phyloP scores from a whole-genome alignment of 2,888 invertebrate species.

The Pandemis corylana region DNA sequence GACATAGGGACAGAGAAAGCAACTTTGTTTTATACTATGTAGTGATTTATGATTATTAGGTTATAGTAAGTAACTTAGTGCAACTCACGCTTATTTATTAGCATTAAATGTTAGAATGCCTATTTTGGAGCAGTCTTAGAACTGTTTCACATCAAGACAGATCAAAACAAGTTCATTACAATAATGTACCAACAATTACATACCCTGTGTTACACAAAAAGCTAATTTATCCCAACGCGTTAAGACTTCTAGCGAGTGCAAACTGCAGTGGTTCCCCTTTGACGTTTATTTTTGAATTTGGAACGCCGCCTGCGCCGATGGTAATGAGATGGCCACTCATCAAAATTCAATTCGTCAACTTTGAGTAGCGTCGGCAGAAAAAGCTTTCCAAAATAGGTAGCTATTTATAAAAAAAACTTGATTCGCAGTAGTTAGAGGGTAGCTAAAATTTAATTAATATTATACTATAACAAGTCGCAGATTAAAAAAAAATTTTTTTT shows the following conservation, averaged over 20 bases:
- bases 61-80: no score
- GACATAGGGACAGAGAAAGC: no score
- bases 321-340: conserved; percentile 75
- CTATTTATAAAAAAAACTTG: no score
- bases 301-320: conserved; percentile 50
- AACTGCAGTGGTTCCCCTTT: neutral
- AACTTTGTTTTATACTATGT: no score
- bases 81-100: no score
- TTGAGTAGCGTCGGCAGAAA: conserved; percentile 60
- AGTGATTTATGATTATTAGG: no score
- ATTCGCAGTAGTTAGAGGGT: no score
- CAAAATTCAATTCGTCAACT: conserved; percentile 82
- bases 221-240: neutral
- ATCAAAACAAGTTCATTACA: neutral
- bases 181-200: neutral
- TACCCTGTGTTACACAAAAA: neutral
- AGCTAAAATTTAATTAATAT: no score
- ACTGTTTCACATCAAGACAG: neutral
- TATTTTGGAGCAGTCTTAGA: no score
- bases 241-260: neutral
- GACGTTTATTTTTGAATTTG: conserved; percentile 18
- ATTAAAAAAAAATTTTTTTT: no score
- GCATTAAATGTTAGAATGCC: no score
- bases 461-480: no score
- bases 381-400: conserved; percentile 3